phyloP scores from a whole-genome alignment of 2,888 invertebrate species.

The Diarsia brunnea region DNA sequence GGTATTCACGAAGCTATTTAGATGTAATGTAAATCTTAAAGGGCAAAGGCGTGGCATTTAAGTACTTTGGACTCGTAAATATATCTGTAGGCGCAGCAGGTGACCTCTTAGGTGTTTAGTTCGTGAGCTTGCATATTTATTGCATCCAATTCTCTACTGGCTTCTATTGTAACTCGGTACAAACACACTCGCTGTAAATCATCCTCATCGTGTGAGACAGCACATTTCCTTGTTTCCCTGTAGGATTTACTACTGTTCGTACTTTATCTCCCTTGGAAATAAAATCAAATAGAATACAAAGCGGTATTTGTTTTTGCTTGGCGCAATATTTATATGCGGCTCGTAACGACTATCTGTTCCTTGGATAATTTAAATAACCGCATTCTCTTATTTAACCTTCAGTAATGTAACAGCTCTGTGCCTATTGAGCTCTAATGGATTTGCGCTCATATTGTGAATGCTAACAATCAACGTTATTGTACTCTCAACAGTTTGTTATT shows the following conservation, averaged over 20 bases:
- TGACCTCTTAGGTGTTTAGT: constrained; percentile 87
- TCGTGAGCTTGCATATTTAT: constrained; percentile 85
- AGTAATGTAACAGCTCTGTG: constrained; percentile 48
- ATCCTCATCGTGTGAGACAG: constrained; percentile 65
- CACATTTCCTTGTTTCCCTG: constrained; percentile 52
- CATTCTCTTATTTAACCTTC: constrained; percentile 67
- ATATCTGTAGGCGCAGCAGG: constrained; percentile 88
- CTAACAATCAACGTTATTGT: constrained; percentile 64
- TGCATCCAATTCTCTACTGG: constrained; percentile 71
- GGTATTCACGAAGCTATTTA: constrained; percentile 82
- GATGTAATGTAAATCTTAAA: constrained; percentile 85
- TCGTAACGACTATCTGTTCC: constrained; percentile 48
- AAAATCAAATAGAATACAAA: constrained; percentile 42
- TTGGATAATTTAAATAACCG: constrained; percentile 65
- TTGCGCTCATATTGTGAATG: constrained; percentile 59
- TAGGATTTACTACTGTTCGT: constrained; percentile 53
- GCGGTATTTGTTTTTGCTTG: constrained; percentile 47
- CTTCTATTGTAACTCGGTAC: constrained; percentile 70
- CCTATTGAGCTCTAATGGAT: constrained; percentile 50
- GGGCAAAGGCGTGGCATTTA: constrained; percentile 86
- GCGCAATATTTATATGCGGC: constrained; percentile 48
- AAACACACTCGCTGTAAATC: constrained; percentile 71
- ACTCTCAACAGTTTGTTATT: constrained; percentile 56
- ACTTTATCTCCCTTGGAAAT: constrained; percentile 35
- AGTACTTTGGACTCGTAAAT: constrained; percentile 81